Base-by-base conservation (phyloP, 2,888 invertebrate species). In the Drosophila meridionalis region DNA sequence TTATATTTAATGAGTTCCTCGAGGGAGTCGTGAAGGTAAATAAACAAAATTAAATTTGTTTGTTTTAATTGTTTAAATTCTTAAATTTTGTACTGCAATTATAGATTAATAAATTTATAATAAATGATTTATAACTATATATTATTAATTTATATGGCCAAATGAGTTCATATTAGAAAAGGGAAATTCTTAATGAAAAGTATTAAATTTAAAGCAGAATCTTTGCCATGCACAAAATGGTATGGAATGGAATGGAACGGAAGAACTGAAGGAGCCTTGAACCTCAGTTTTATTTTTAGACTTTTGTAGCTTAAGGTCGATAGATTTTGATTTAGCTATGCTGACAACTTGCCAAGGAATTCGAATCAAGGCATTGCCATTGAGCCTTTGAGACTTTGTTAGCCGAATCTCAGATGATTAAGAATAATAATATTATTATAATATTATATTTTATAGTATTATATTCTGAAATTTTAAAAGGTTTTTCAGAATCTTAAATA, bases 31-130 rank as follows among this genome's bases (percentile, higher is more conserved):
- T 26, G 9, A 59, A 70, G 62, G 61, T 8, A 70, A 64, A 52
- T 55, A 65, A 70, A 75, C 55, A 65, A 45, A 36, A 52, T 30
- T 36, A 12, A 32, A n/a, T 63, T 12, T 26, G 40, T 42, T 11
- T 48, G 28, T 63, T 38, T 34, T n/a, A 48, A 36, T 63, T 28
- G 28, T 40, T 36, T 34, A 26, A 34, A 34, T 20, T 11, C 2
- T 4, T n/a, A 38, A 11, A 34, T 32, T 32, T 48, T 11, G 4
- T 28, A 12, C 1, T 4, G 12, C 6, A 45, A 26, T 45, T 45
- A 45, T 43, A 45, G 4, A 30, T 30, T 48, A 8, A 14, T 32
- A 28, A 28, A 28, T 14, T 47, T 14, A 14, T 28, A 20, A 20
- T 47, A 2, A 47, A 47, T 47, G 28, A 28, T 47, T 28, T 7